A percentile compares a stretch with the other conserved stretches of the same genome.
Conservation (phyloP, 2,888 invertebrate genomes). For the Salpingus planirostris region DNA sequence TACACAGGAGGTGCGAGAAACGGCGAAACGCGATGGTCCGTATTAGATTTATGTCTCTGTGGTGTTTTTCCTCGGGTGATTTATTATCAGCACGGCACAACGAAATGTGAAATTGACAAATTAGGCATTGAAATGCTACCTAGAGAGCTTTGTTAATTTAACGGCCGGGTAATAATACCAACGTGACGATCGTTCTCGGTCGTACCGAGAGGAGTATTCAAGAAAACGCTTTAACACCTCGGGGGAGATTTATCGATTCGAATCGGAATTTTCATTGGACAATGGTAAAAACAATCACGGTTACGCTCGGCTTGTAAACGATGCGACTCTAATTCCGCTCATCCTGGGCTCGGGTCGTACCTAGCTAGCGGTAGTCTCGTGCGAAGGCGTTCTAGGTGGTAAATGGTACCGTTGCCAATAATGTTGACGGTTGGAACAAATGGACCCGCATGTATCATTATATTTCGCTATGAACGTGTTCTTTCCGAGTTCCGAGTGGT, state of each 20-base stretch:
- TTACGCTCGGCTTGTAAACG: too few relatives aligned
- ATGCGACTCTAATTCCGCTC: too few relatives aligned
- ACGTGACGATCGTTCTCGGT: not conserved
- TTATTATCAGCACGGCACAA: conserved; percentile 1
- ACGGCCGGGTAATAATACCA: not conserved
- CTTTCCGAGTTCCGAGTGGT: too few relatives aligned
- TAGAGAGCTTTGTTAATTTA: conserved; percentile 2
- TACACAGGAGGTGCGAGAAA: too few relatives aligned
- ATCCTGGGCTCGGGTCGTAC: too few relatives aligned
- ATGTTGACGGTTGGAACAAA: too few relatives aligned
- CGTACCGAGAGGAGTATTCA: not conserved
- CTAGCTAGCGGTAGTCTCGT: too few relatives aligned
- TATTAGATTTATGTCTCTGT: conserved; percentile 2
- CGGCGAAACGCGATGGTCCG: not conserved
- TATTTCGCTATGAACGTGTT: too few relatives aligned
- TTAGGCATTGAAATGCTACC: conserved; percentile 3
- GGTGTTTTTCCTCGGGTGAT: conserved; percentile 1
- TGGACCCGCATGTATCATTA: too few relatives aligned
- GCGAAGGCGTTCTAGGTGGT: too few relatives aligned
- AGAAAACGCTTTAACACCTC: not conserved
- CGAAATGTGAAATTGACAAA: conserved; percentile 2
- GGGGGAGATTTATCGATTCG: not conserved
- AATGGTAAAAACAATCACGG: too few relatives aligned
- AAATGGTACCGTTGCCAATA: too few relatives aligned
- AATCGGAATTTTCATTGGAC: not conserved